These are phyloP conservation scores for Muscicapa striata DNA, from an alignment of 2,797 vertebrate genomes.

Conservation along the genomic window DNA sequence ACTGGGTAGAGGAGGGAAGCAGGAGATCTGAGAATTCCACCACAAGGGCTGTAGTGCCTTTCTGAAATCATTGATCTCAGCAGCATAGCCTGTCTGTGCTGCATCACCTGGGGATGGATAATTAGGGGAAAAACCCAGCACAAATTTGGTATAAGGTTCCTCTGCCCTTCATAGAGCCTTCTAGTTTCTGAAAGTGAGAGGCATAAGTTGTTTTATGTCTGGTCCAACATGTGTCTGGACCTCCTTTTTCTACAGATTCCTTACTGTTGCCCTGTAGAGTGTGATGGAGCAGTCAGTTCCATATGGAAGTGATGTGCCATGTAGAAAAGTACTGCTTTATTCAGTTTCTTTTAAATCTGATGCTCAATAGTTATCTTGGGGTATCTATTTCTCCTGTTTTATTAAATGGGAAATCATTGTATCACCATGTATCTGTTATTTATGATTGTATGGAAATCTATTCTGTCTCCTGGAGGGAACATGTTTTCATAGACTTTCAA, in stretches of 20 bases:
- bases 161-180: neutral
- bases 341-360: neutral
- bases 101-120: neutral
- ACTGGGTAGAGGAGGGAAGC: neutral
- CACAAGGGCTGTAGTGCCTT: neutral
- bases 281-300: neutral
- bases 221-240: neutral
- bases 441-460: neutral
- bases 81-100: neutral
- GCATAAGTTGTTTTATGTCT: neutral
- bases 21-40: neutral
- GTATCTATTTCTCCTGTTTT: neutral
- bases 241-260: neutral
- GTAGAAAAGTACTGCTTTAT: neutral
- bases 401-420: neutral
- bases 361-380: neutral
- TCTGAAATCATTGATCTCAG: neutral
- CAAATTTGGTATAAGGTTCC: neutral
- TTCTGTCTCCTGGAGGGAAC: neutral
- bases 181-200: neutral
- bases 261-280: neutral
- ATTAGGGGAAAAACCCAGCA: neutral
- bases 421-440: neutral
- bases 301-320: neutral
- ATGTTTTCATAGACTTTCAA: neutral